Conservation (phyloP, 2,888 invertebrate genomes). For the Netelia inedita region DNA sequence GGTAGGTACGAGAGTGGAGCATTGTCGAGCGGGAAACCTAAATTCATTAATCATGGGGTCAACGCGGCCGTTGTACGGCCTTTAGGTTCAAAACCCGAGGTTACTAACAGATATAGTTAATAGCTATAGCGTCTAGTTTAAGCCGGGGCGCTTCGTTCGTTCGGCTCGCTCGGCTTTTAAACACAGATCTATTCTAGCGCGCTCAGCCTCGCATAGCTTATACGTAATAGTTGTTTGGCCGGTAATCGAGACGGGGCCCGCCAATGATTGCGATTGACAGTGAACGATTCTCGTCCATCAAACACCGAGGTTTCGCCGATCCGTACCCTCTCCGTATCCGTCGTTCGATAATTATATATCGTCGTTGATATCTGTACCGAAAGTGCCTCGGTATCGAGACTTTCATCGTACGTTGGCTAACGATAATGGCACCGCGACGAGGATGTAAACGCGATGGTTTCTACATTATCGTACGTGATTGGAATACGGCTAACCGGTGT, state of each 20-base stretch:
- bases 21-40: constrained; percentile 63
- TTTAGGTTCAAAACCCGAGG: constrained; percentile 56
- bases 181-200: constrained; percentile 4
- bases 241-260: constrained; percentile 56
- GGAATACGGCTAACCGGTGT: background rate
- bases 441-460: background rate
- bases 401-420: constrained; percentile 12
- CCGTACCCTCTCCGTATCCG: constrained; percentile 12
- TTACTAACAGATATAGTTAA: constrained; percentile 43
- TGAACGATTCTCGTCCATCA: constrained; percentile 65
- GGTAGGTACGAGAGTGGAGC: constrained; percentile 44
- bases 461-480: background rate
- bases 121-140: constrained; percentile 40
- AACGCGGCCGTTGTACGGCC: constrained; percentile 59
- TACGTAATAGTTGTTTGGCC: constrained; percentile 52
- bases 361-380: constrained; percentile 13
- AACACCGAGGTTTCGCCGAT: constrained; percentile 23
- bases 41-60: constrained; percentile 69
- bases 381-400: constrained; percentile 10
- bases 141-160: constrained; percentile 41
- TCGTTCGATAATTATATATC: constrained; percentile 46
- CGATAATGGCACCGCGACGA: constrained; percentile 8
- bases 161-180: constrained; percentile 17
- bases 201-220: background rate
- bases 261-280: constrained; percentile 68